A percentile compares a stretch with the other conserved stretches of the same genome.
Conservation (phyloP, 2,797 vertebrate genomes). For the Phylloscopus collybita region DNA sequence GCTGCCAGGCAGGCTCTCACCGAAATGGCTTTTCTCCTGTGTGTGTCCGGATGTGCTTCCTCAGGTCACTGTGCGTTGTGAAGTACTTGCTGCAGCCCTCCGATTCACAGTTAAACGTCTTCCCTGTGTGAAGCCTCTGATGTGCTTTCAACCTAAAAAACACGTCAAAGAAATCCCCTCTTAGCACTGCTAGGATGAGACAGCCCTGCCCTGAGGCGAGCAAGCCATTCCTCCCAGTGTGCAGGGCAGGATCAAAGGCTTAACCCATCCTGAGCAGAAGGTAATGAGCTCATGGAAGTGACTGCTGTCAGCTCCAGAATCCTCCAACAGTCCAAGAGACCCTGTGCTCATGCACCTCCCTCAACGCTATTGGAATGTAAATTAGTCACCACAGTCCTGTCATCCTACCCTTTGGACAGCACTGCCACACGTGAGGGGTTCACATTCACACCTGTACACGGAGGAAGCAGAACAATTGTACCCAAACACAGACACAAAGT, state of each 20-base stretch:
- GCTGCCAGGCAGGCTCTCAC: slow-evolving; percentile 70
- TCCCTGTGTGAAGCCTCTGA: slow-evolving; percentile 98
- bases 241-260: not conserved
- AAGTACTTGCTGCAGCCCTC: slow-evolving; percentile 99
- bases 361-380: not conserved
- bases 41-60: slow-evolving; percentile 99
- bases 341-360: not conserved
- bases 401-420: not conserved
- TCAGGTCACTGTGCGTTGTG: slow-evolving; percentile 98
- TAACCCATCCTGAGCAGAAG: not conserved
- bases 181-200: not conserved
- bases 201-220: not conserved
- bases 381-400: not conserved
- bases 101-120: slow-evolving; percentile 99
- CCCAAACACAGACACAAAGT: not conserved
- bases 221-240: not conserved
- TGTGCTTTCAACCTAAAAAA: slow-evolving; percentile 94
- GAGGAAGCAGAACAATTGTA: not conserved
- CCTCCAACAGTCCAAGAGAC: not conserved
- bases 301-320: not conserved
- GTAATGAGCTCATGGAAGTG: not conserved
- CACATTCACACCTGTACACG: not conserved
- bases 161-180: not conserved
- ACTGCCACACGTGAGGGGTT: not conserved
- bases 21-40: slow-evolving; percentile 99